These are phyloP conservation scores for Leuciscus waleckii DNA, from an alignment of 2,797 vertebrate genomes.

Conservation along the genomic window DNA sequence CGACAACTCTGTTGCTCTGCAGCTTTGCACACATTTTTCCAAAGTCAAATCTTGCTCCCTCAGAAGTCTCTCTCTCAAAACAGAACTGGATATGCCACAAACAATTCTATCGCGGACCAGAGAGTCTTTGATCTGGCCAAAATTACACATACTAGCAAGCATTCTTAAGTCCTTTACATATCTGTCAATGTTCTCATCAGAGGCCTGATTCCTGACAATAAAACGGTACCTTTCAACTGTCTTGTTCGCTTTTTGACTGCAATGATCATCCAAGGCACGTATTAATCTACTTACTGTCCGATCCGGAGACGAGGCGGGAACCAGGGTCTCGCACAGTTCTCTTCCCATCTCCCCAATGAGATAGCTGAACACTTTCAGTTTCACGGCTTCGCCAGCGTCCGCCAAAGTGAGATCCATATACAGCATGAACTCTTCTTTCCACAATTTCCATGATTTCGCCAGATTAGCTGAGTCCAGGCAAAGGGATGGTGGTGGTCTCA, in stretches of 20 bases:
- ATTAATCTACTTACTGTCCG: neutral
- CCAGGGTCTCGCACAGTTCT: neutral
- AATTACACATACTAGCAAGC: conserved; percentile 52
- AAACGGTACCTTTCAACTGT: no score
- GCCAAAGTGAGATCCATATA: conserved; percentile 13
- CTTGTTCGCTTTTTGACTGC: no score
- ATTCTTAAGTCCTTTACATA: conserved; percentile 28
- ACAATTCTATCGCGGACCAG: conserved; percentile 36
- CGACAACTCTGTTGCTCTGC: conserved; percentile 48
- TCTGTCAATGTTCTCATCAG: no score
- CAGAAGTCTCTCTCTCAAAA: conserved; percentile 33
- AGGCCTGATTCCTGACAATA: no score
- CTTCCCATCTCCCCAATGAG: neutral
- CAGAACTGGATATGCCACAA: conserved; percentile 42
- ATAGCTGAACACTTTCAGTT: conserved; percentile 20
- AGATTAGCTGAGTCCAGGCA: conserved; percentile 1
- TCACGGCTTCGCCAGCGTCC: neutral
- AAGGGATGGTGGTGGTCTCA: neutral
- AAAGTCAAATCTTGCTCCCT: conserved; percentile 46
- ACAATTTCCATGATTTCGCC: neutral
- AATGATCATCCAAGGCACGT: neutral
- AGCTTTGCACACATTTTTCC: conserved; percentile 47
- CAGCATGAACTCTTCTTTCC: neutral
- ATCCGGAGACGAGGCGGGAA: neutral
- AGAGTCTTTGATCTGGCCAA: conserved; percentile 23